phyloP scores from a whole-genome alignment of 2,888 invertebrate species.

The Eupeodes luniger region DNA sequence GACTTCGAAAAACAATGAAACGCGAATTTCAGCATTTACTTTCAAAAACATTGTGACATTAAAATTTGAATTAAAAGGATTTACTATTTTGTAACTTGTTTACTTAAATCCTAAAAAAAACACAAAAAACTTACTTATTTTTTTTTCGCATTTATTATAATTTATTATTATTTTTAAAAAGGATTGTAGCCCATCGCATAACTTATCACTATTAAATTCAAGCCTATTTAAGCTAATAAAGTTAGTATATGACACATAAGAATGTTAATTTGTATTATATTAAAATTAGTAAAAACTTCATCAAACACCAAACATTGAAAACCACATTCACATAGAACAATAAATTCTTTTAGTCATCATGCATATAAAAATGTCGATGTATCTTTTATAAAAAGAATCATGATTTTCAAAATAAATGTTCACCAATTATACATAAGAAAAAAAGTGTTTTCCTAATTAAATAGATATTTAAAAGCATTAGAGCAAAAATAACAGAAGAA shows the following conservation, averaged over 20 bases:
- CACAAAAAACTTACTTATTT: no score
- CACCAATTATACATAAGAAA: conserved; percentile 40
- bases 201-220: neutral
- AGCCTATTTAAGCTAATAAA: neutral
- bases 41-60: no score
- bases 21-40: no score
- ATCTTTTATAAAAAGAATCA: neutral
- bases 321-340: conserved; percentile 17
- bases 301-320: neutral
- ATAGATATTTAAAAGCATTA: neutral
- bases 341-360: neutral
- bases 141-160: no score
- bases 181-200: conserved; percentile 14
- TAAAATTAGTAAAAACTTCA: neutral
- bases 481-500: neutral
- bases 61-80: no score
- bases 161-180: neutral
- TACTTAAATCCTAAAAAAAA: no score
- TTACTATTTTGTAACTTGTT: no score
- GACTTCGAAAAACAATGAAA: no score
- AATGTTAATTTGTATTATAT: neutral
- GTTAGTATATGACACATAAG: neutral
- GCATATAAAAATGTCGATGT: neutral
- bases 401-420: conserved; percentile 26
- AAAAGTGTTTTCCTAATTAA: neutral